These are phyloP conservation scores for Cetoscarus ocellatus DNA, from an alignment of 2,797 vertebrate species.

Conservation along the genomic window DNA sequence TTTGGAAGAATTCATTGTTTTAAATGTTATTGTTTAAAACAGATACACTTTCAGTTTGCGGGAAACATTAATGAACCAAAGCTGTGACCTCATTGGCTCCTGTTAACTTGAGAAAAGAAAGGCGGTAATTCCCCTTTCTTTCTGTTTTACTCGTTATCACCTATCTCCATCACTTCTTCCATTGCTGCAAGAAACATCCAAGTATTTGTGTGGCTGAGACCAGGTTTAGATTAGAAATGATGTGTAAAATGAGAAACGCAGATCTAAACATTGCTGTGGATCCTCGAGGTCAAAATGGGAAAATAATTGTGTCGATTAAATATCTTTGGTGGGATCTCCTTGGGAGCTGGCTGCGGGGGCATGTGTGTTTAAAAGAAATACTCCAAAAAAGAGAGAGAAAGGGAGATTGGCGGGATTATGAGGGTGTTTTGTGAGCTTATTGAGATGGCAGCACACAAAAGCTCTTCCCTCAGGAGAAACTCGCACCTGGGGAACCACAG, in stretches of 20 bases:
- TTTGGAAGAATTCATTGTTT: too few species aligned
- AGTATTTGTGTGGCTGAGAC: slow-evolving; percentile 14
- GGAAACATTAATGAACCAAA: too few species aligned
- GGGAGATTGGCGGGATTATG: slow-evolving; percentile 73
- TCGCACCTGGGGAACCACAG: slow-evolving; percentile 73
- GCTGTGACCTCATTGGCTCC: neutral
- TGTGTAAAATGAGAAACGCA: slow-evolving; percentile 17
- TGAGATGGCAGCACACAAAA: slow-evolving; percentile 75
- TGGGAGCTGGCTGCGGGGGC: neutral
- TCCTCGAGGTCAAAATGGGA: neutral
- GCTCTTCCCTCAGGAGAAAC: slow-evolving; percentile 77
- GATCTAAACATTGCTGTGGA: slow-evolving; percentile 15
- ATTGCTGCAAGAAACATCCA: slow-evolving; percentile 20
- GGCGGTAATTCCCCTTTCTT: neutral
- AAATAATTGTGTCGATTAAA: slow-evolving; percentile 9
- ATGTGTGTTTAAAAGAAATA: slow-evolving; percentile 26
- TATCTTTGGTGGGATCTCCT: neutral
- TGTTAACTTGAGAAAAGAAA: neutral
- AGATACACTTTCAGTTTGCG: too few species aligned
- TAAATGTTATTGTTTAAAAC: too few species aligned
- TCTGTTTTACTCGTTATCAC: slow-evolving; percentile 29
- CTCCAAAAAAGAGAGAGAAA: slow-evolving; percentile 20
- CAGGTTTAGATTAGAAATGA: slow-evolving; percentile 1
- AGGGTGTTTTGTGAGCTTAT: slow-evolving; percentile 77
- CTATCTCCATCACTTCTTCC: slow-evolving; percentile 35